Percentiles rank a stretch among this genome's conserved stretches.
phyloP scores from a whole-genome alignment of 2,888 invertebrate species.

The Geophilus truncorum region DNA sequence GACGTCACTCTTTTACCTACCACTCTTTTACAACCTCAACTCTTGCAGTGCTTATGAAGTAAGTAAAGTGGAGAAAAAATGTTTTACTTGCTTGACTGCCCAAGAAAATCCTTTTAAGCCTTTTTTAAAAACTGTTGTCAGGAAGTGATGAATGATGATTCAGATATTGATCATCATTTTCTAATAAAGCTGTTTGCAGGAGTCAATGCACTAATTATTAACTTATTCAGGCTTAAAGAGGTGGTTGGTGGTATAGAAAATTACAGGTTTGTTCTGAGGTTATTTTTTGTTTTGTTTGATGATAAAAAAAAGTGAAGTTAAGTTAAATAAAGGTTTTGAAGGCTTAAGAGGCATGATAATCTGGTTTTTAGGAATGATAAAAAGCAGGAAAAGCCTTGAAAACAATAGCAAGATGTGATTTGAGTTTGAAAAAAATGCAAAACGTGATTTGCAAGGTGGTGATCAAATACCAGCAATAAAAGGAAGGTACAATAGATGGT shows the following conservation, averaged over 20 bases:
- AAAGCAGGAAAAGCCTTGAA: background rate
- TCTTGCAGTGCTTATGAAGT: conserved; percentile 83
- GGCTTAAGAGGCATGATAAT: background rate
- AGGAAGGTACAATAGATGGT: no score
- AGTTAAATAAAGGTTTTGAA: background rate
- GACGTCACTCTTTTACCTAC: conserved; percentile 69
- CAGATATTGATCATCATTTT: background rate
- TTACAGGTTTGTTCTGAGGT: background rate
- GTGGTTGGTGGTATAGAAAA: no score
- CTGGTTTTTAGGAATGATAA: background rate
- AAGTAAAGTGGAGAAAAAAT: conserved; percentile 38
- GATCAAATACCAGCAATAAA: background rate
- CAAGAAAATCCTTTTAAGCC: background rate
- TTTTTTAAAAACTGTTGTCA: background rate
- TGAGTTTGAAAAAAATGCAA: background rate
- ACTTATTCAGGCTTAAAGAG: background rate
- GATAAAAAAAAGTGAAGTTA: no score
- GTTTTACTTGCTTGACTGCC: background rate
- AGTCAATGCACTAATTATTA: background rate
- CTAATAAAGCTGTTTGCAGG: background rate
- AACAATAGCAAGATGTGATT: background rate
- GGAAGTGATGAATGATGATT: background rate
- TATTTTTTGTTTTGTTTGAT: background rate
- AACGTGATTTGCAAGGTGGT: background rate
- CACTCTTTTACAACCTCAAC: conserved; percentile 76